Evolutionary conservation across 2,113 vertebrate genomes (phyloP).

Genomic region (Bombycilla garrulus): DNA sequence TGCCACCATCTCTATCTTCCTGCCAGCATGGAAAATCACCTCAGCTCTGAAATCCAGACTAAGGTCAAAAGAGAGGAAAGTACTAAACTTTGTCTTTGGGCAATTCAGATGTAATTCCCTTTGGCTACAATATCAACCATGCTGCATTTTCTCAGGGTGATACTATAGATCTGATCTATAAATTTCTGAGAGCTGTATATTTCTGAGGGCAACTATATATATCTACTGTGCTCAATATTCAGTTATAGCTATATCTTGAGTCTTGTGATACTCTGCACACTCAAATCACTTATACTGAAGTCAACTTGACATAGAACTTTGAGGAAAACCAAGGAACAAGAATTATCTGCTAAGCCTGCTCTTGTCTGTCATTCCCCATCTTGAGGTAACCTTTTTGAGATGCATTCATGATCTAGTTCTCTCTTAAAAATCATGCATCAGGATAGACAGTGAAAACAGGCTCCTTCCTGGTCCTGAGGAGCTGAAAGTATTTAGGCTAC

Average conservation of each 20-base stretch:
- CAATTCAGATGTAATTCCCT: background rate
- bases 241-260: background rate
- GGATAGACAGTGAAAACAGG: background rate
- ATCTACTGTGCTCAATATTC: background rate
- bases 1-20: background rate
- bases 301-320: background rate
- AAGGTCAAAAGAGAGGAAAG: background rate
- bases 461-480: background rate
- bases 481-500: background rate
- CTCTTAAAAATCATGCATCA: background rate
- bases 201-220: background rate
- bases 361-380: background rate
- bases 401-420: background rate
- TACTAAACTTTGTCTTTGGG: background rate
- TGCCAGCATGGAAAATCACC: background rate
- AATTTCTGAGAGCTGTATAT: background rate
- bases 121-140: background rate
- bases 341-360: background rate
- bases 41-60: background rate
- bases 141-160: background rate
- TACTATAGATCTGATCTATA: background rate
- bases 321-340: background rate
- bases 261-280: rapidly evolving
- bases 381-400: background rate
- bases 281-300: background rate